Conservation (phyloP, 2,888 invertebrate genomes). For the Schrankia costaestrigalis region DNA sequence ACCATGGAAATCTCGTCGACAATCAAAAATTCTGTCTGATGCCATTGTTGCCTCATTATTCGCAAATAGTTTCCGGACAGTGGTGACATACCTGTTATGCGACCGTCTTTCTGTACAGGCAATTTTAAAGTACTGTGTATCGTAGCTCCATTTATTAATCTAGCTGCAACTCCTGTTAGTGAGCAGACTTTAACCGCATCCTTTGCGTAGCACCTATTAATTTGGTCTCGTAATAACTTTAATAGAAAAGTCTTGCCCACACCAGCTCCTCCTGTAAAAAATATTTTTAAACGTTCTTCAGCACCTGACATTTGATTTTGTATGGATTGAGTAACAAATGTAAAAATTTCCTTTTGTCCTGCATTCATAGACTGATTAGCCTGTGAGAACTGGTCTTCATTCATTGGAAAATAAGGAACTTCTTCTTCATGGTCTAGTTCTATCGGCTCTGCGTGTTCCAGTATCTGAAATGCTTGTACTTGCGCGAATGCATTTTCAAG, state of each 20-base stretch:
- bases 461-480: slow-evolving; percentile 21
- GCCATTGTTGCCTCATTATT: no score
- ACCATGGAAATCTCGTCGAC: no score
- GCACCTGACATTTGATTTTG: no score
- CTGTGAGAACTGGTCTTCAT: slow-evolving; percentile 16
- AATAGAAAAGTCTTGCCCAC: slow-evolving; percentile 24
- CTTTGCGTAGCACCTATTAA: slow-evolving; percentile 27
- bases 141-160: no score
- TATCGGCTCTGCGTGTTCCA: slow-evolving; percentile 17
- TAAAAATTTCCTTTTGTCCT: slow-evolving; percentile 7
- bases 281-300: slow-evolving; percentile 12
- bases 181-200: no score
- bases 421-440: slow-evolving; percentile 14
- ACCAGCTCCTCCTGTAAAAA: slow-evolving; percentile 19
- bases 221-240: slow-evolving; percentile 18
- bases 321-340: no score
- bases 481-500: slow-evolving; percentile 33
- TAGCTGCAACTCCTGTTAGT: no score
- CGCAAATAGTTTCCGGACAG: no score
- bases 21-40: no score
- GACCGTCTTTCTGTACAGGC: no score
- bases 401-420: slow-evolving; percentile 5
- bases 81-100: no score
- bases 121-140: no score
- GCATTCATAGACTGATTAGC: slow-evolving; percentile 12